Evolutionary conservation across 2,888 invertebrate species (phyloP), one percentile per base, ranked within the genome.

Genomic region (Harpalus rufipes): DNA sequence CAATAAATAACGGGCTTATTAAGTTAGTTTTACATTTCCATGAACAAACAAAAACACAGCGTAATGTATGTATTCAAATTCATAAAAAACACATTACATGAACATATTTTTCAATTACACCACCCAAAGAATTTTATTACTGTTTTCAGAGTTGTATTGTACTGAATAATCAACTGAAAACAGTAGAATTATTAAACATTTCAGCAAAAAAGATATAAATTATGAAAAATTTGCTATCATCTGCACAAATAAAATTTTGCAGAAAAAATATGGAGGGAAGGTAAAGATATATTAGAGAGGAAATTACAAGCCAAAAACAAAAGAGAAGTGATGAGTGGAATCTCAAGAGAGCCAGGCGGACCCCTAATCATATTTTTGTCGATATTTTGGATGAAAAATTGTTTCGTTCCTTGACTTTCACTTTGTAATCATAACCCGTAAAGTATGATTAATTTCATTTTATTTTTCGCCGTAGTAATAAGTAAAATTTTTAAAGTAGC

Each of bases 71-170:
- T 68, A 68, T 41, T 68, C 32, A 39, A 12, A 39, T 68, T 32
- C 68, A 68, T 68, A 14, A 39, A 68, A 68, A 68, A 14, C n/a
- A 63, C 21, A 63, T 63, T 68, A 68, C 39, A 68, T 68, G 68
- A 12, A 68, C 68, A 68, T 68, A 68, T 25, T 68, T 68, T 68
- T 68, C 7, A 68, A 39, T 68, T 68, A 68, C 39, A 14, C 41
- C 7, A 10, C 10, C 32, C 39, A 63, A 51, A 51, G 12, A 10
- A 51, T 51, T 51, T 51, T 51, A 51, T 51, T 51, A 12, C 2
- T 51, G 44, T 51, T 51, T 51, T 51, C 10, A 8, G 44, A 51
- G 12, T 12, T 51, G 44, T 12, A 51, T 10, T 51, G 12, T 10
- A 51, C 44, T 51, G 10, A 12, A 1, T 51, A 51, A 32, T 5